Conservation (phyloP, 2,797 vertebrate species). For the Phoxinus dragarum region DNA sequence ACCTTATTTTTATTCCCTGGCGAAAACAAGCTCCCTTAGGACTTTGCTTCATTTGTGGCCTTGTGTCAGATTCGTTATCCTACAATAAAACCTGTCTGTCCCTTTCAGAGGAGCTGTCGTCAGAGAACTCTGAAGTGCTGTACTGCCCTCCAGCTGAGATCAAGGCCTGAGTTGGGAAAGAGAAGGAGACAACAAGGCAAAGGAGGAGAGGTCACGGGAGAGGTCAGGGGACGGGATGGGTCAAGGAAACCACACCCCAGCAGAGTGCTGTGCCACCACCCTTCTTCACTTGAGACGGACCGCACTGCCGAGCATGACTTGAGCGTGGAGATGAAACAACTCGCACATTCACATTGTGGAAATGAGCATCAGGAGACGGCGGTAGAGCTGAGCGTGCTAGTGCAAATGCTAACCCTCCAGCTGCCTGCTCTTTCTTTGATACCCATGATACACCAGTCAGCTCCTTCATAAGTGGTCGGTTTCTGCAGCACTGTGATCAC, state of each 20-base stretch:
- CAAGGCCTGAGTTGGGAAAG: conserved; percentile 83
- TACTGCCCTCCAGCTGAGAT: conserved; percentile 91
- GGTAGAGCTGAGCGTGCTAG: conserved; percentile 78
- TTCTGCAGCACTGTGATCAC: conserved; percentile 62
- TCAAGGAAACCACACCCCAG: conserved; percentile 62
- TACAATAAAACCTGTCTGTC: neutral
- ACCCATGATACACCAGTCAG: conserved; percentile 68
- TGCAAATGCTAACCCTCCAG: conserved; percentile 62
- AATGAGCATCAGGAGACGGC: conserved; percentile 68
- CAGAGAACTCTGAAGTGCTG: conserved; percentile 91
- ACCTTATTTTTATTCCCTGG: neutral
- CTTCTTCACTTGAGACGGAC: conserved; percentile 64
- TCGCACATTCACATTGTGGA: conserved; percentile 34
- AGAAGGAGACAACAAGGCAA: conserved; percentile 34
- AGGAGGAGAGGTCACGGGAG: conserved; percentile 37
- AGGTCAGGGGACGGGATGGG: conserved; percentile 52
- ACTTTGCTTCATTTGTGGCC: neutral
- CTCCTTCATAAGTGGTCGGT: conserved; percentile 59
- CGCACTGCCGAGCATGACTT: conserved; percentile 59
- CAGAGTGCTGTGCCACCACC: conserved; percentile 67
- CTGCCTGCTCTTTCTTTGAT: conserved; percentile 84
- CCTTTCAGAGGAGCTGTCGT: conserved; percentile 87
- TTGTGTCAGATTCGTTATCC: neutral
- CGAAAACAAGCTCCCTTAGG: neutral
- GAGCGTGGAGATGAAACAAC: conserved; percentile 57